Base-by-base conservation (phyloP, 2,888 invertebrate species). In the Dicranocentrus wangi region DNA sequence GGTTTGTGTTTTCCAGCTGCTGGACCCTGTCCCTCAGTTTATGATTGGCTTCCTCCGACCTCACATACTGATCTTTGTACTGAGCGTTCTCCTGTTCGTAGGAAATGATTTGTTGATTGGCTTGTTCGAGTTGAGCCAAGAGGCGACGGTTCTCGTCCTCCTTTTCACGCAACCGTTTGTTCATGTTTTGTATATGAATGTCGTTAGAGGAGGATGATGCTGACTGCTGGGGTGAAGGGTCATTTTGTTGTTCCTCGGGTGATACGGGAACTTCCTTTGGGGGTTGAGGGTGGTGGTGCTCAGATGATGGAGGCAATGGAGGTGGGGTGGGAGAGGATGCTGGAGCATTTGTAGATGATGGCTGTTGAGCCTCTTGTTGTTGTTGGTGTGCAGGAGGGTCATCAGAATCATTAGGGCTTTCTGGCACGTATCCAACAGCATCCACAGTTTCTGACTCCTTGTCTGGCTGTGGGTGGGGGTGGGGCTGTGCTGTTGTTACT, bases 1-100 rank as follows among this genome's bases (percentile, higher is more conserved):
- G 77, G 51, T 84, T 84, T 10, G 80, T 81, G 39, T 81, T 77
- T 53, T 84, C 84, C 0, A 84, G 81, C 28, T 77, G 77, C 1
- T 63, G 68, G 0, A 81, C 75, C 17, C 84, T 53, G 28, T 63
- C 61, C 23, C 80, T 76, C n/a, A 73, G 61, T n/a, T 82, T 82
- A 15, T 66, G 13, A 25, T 58, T 76, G 15, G 80, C 82, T 23
- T 68, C 70, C 43, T 82, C 78, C 10, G 78, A 70, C 27, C 71
- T 53, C 65, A 55, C 15, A 21, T 53, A 71, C 32, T 70, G 71
- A 10, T 71, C 71, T 21, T 78, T 78, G 28, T 55, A 10, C 32
- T 25, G 25, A 21, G 15, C 7, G 15, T 39, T 65, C 28, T 78
- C 78, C 43, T 71, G 53, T 23, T 78, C 78, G 21, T 78, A 78